Percentiles rank a stretch among this genome's conserved stretches.
These are phyloP conservation scores for Thalassoma bifasciatum DNA, from an alignment of 2,113 vertebrate genomes.

Conservation along the genomic window DNA sequence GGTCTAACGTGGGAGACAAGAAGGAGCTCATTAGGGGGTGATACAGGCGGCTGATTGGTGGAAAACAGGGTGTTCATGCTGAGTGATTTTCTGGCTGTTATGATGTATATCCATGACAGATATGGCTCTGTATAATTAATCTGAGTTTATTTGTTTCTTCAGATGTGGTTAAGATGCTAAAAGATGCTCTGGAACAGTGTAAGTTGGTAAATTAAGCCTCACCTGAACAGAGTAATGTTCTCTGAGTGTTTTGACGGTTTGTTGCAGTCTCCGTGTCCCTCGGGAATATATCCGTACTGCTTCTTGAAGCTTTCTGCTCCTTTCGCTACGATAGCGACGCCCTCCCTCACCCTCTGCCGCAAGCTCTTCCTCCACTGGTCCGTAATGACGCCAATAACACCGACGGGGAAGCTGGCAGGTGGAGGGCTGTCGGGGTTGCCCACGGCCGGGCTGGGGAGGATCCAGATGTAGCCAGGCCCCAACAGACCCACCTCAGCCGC, in stretches of 20 bases:
- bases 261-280: constrained; percentile 88
- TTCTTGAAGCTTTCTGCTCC: constrained; percentile 90
- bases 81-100: constrained; percentile 48
- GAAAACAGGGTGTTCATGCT: constrained; percentile 34
- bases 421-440: constrained; percentile 92
- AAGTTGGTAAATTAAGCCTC: constrained; percentile 43
- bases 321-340: constrained; percentile 93
- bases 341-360: constrained; percentile 93
- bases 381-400: constrained; percentile 93
- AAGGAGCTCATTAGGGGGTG: constrained; percentile 68
- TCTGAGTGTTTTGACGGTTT: constrained; percentile 68
- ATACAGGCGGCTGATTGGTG: constrained; percentile 55
- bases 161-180: neutral
- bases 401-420: constrained; percentile 88
- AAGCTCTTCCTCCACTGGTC: constrained; percentile 96
- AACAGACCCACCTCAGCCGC: constrained; percentile 90
- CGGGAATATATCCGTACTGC: constrained; percentile 86
- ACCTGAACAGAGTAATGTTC: constrained; percentile 93
- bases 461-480: constrained; percentile 95
- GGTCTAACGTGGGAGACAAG: constrained; percentile 57
- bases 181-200: neutral
- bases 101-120: constrained; percentile 33
- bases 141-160: constrained; percentile 49
- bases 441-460: constrained; percentile 91
- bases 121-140: constrained; percentile 49